These are phyloP conservation scores for Xanthorhoe spadicearia DNA, from an alignment of 2,888 invertebrate genomes.

Conservation along the genomic window DNA sequence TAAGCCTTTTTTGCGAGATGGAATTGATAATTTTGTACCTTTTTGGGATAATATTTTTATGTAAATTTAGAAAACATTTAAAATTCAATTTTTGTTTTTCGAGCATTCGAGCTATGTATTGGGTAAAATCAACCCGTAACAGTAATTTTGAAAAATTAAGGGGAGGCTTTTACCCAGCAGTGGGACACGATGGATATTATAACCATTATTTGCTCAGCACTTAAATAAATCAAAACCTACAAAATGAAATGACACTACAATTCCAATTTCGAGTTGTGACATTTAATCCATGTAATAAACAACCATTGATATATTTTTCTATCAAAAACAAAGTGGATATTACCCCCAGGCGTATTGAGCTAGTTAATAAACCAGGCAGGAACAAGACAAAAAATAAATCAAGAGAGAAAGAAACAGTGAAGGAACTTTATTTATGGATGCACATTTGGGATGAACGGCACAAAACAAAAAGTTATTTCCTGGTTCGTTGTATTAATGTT, in stretches of 20 bases:
- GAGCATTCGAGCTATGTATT: too few species aligned
- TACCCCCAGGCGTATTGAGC: slow-evolving; percentile 68
- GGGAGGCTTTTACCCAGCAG: neutral
- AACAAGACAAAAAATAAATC: slow-evolving; percentile 68
- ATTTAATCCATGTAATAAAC: slow-evolving; percentile 20
- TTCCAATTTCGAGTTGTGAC: slow-evolving; percentile 17
- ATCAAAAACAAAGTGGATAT: slow-evolving; percentile 52
- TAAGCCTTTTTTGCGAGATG: neutral
- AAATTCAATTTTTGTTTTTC: too few species aligned
- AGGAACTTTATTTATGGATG: slow-evolving; percentile 83
- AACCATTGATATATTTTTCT: slow-evolving; percentile 33
- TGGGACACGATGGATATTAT: neutral
- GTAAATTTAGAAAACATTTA: too few species aligned
- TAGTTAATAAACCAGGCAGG: slow-evolving; percentile 72
- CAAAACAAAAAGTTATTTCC: slow-evolving; percentile 77
- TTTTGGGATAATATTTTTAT: neutral
- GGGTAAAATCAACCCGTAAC: neutral
- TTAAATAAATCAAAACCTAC: too few species aligned
- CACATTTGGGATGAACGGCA: slow-evolving; percentile 82
- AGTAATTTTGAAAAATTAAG: neutral
- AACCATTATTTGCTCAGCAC: too few species aligned
- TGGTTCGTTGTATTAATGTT: slow-evolving; percentile 68
- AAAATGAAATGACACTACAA: too few species aligned
- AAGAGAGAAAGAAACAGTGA: slow-evolving; percentile 70
- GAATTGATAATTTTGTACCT: neutral